phyloP scores from a whole-genome alignment of 2,113 vertebrate genomes.

The Rhodinocichla rosea region DNA sequence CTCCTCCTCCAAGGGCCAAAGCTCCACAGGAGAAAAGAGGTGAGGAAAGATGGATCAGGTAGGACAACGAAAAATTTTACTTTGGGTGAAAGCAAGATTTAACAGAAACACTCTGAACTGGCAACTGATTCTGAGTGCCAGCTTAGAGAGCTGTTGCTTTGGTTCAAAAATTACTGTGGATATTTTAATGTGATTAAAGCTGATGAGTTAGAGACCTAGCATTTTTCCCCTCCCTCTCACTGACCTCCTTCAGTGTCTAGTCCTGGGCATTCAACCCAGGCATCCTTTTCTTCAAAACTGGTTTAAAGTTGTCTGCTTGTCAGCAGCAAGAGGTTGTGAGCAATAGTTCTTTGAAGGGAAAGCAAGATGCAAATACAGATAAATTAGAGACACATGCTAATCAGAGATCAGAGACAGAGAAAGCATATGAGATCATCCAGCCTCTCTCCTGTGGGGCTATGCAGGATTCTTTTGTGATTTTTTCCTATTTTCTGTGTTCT shows the following conservation, averaged over 20 bases:
- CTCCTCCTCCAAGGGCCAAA: not conserved
- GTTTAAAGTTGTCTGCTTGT: not conserved
- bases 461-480: not conserved
- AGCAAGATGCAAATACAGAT: not conserved
- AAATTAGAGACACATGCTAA: not conserved
- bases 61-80: not conserved
- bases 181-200: not conserved
- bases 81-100: not conserved
- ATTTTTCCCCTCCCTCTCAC: not conserved
- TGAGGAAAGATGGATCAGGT: not conserved
- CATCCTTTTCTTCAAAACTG: not conserved
- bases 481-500: not conserved
- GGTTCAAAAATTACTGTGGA: not conserved
- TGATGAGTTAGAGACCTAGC: not conserved
- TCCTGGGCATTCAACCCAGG: not conserved
- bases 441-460: not conserved
- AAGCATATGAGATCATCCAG: not conserved
- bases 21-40: not conserved
- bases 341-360: not conserved
- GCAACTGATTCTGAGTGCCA: not conserved
- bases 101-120: not conserved
- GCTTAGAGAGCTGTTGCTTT: not conserved
- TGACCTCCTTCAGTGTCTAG: not conserved
- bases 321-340: not conserved
- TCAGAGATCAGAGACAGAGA: slow-evolving; percentile 11